Conservation (phyloP, 2,888 invertebrate species). For the Nezara viridula region DNA sequence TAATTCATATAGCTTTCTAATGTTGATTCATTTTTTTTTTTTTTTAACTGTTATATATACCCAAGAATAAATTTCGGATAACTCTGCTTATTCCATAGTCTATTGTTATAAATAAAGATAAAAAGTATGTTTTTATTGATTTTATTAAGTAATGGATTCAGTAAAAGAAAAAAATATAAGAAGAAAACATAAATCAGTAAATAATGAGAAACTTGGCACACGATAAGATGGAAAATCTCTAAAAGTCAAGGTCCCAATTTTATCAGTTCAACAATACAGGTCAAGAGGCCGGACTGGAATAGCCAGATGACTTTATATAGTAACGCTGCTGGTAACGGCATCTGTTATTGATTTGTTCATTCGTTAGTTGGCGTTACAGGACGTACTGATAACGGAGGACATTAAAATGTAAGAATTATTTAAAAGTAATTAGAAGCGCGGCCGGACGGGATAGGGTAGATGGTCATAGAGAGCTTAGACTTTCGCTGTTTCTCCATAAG, state of each 20-base stretch:
- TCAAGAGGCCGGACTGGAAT: neutral
- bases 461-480: neutral
- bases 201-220: neutral
- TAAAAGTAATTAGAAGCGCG: neutral
- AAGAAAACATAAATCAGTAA: too few species aligned
- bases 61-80: too few species aligned
- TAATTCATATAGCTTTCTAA: too few species aligned
- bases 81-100: too few species aligned
- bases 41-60: too few species aligned
- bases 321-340: neutral
- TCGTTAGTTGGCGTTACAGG: too few species aligned
- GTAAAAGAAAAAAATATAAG: too few species aligned
- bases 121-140: too few species aligned
- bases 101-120: too few species aligned
- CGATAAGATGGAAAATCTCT: neutral
- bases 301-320: neutral
- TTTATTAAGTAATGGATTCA: too few species aligned
- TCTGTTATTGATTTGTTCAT: neutral
- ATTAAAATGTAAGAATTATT: neutral
- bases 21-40: too few species aligned
- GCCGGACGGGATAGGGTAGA: neutral
- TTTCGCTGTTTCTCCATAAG: slow-evolving; percentile 44
- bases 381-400: neutral
- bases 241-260: neutral
- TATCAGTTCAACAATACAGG: neutral